Base-by-base conservation (phyloP, 2,888 invertebrate species). In the Odontocolon sp. region DNA sequence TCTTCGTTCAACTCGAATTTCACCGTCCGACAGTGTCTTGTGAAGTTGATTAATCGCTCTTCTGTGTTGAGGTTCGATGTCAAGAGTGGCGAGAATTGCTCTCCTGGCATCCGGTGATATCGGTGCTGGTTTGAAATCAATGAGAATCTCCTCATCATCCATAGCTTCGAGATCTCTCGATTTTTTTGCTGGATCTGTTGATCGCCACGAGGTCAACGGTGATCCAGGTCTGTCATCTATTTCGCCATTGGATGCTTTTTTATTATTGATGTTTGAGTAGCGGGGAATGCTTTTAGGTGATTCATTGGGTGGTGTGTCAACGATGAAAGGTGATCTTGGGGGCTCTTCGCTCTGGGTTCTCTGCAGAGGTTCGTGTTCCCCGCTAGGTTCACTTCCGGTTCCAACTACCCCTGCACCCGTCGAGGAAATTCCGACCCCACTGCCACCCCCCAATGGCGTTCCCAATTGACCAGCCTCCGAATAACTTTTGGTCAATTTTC, bases 331-430 rank as follows among this genome's bases (percentile, higher is more conserved):
- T n/a, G 95, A 95, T 81, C 94, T 92, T 2, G 95, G 95, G 3
- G 96, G 95, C 89, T 96, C 96, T 90, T 96, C 96, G 42, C 96
- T 96, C 89, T 96, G 96, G 0, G 96, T 96, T 86, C 96, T 93
- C 85, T 96, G 95, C 61, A 96, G 91, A 80, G 94, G 94, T 82
- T 96, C 96, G 86, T 96, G 96, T 21, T 95, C 94, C 21, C 89
- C 82, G 2, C 85, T 87, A 0, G 85, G 86, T 31, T 88, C 88
- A 8, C 82, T 74, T 0, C 73, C 74, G 1, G 80, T 45, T 0
- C 82, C 61, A 2, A 70, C 71, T 11, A 31, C 45, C n/a, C n/a
- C n/a, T n/a, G n/a, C n/a, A 2, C 67, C 76, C 1, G 59, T 47
- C 9, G 70, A 38, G 0, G 66, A 21, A 45, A 77, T 68, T 6